A percentile compares a stretch with the other conserved stretches of the same genome.
These are phyloP conservation scores for Eupeodes latifasciatus DNA, from an alignment of 2,888 invertebrate genomes.

Conservation along the genomic window DNA sequence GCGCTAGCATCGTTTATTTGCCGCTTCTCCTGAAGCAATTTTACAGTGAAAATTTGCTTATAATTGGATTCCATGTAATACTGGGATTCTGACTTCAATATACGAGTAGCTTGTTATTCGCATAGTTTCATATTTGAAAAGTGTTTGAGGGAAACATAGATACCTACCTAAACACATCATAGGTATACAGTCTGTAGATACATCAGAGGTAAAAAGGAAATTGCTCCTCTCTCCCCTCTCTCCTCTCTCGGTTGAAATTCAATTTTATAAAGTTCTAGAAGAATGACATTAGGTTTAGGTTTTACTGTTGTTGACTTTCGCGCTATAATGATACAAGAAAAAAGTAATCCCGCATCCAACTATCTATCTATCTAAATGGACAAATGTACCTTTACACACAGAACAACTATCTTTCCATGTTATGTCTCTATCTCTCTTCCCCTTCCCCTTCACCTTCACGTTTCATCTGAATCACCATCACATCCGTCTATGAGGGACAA, in stretches of 20 bases:
- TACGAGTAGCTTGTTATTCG: slow-evolving; percentile 4
- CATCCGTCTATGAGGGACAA: slow-evolving; percentile 40
- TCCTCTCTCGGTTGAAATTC: slow-evolving; percentile 63
- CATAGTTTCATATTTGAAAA: background rate
- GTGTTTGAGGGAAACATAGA: background rate
- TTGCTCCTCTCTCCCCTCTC: slow-evolving; percentile 40
- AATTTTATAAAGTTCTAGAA: slow-evolving; percentile 74
- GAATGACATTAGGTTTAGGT: slow-evolving; percentile 52
- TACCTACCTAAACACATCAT: too few species aligned
- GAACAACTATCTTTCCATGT: slow-evolving; percentile 11
- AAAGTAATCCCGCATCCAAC: background rate
- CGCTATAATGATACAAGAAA: slow-evolving; percentile 44
- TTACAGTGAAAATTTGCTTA: slow-evolving; percentile 68
- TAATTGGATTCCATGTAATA: slow-evolving; percentile 76
- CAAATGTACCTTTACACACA: slow-evolving; percentile 28
- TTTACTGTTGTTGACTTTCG: slow-evolving; percentile 41
- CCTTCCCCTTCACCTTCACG: too few species aligned
- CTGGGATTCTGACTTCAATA: background rate
- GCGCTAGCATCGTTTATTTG: slow-evolving; percentile 32
- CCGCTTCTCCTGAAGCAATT: slow-evolving; percentile 54
- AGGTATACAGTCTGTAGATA: background rate
- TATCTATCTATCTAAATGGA: slow-evolving; percentile 6
- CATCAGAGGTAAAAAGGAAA: slow-evolving; percentile 46
- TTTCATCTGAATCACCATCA: background rate
- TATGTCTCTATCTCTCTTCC: background rate